These are phyloP conservation scores for Dasyornis broadbenti DNA, from an alignment of 2,113 vertebrate genomes.

Conservation along the genomic window DNA sequence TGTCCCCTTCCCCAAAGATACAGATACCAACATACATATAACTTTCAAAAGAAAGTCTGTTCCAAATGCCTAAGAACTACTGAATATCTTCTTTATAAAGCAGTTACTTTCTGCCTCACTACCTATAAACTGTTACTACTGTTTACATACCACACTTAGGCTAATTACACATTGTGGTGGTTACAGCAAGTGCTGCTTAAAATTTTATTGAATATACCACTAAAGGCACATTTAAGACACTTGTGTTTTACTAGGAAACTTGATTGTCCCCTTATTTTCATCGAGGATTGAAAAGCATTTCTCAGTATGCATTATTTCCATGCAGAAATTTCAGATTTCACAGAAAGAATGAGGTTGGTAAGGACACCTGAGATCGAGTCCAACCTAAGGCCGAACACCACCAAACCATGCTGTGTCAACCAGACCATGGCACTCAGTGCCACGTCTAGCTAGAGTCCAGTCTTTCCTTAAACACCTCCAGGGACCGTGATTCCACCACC, in stretches of 20 bases:
- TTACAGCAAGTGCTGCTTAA: background rate
- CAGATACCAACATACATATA: rapidly evolving
- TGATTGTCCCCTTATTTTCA: background rate
- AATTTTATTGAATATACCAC: background rate
- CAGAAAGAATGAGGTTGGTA: background rate
- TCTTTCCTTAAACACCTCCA: background rate
- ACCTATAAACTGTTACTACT: background rate
- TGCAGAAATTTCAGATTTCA: background rate
- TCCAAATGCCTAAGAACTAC: background rate
- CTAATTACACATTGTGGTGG: rapidly evolving
- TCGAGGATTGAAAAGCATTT: rapidly evolving
- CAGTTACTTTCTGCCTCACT: background rate
- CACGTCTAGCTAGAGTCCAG: background rate
- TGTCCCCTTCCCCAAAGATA: rapidly evolving
- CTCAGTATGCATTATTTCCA: rapidly evolving
- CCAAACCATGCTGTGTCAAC: rapidly evolving
- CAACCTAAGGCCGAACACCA: background rate
- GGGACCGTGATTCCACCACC: rapidly evolving
- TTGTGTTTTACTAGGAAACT: background rate
- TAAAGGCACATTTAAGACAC: background rate
- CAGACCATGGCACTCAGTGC: background rate
- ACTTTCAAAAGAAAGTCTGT: background rate
- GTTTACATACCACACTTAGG: background rate
- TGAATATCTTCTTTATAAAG: background rate
- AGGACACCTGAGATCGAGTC: background rate